Evolutionary conservation across 2,113 vertebrate species (phyloP), one percentile per base, ranked within the genome.

Genomic region (Pampusana beccarii): DNA sequence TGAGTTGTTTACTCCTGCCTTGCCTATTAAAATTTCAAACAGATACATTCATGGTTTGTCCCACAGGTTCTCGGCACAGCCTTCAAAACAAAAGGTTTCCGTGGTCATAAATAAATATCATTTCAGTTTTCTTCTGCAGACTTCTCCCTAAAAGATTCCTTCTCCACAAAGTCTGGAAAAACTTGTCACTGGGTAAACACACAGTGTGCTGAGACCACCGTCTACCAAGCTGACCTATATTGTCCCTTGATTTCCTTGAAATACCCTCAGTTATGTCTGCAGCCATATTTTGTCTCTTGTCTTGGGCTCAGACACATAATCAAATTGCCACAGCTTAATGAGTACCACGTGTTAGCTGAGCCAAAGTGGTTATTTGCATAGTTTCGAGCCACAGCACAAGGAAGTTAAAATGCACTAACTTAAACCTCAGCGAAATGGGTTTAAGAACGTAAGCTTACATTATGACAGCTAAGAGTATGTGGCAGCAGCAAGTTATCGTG

Each of bases 251-350:
- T 82, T 94, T 95, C 81, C 74, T 71, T 72, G 66, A 73, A 94
- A 73, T 73, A 66, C 51, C 66, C 53, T 85, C 78, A 85, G 66
- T 84, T 84, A 64, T 64, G 23, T 75, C 93, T 91, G 87, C 84
- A 95, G 58, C 78, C 70, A 13, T 79, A 36, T 81, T 42, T 26
- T 58, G 78, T 74, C 86, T 79, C 92, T 91, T 64, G 29, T 90
- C 81, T 87, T 87, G 78, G 65, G 61, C 78, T 90, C 65, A 90
- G 65, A 84, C 51, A 72, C 24, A 50, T 58, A 70, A 94, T 78
- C 64, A 88, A 54, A 80, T 73, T 86, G 83, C 80, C 89, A 83
- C 75, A 95, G 53, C 67, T 77, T 92, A 91, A 92, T 78, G 56
- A 93, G 61, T 71, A 88, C 80, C 89, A 91, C 13, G 31, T 94